Base-by-base conservation (phyloP, 2,888 invertebrate genomes). In the Ceriagrion tenellum region DNA sequence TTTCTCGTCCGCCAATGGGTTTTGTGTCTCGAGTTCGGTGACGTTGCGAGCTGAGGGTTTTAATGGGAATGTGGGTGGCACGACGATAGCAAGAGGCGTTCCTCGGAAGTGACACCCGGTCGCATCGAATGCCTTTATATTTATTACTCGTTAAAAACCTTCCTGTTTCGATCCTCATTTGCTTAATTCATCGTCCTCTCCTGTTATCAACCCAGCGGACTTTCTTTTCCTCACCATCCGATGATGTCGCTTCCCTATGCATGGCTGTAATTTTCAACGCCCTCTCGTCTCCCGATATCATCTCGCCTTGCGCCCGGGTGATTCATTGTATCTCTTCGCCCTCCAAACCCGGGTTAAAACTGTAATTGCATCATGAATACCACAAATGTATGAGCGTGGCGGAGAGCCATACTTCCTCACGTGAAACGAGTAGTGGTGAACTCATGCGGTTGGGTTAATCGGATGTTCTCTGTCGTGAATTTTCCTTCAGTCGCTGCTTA, bases 281-380 rank as follows among this genome's bases (percentile, higher is more conserved):
- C 59, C 69, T 93, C 69, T 3, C 93, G 93, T 69, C 35, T n/a
- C 30, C 16, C 6, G 93, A 69, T 35, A 81, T 81, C 30, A 81
- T 35, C 35, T 35, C 81, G 81, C 16, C 26, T 16, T 23, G 4
- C 81, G 35, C 30, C 35, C 13, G 16, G 69, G 69, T 81, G 81
- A 81, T 35, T n/a, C 74, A 35, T 0, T 26, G 30, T 18, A 1
- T 12, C 0, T 13, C 81, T 16, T 35, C 81, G 12, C 81, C 35
- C 69, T 69, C 47, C 69, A 26, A 23, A n/a, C 63, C 40, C 63
- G 47, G 40, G n/a, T 35, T 81, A 35, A 35, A 69, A 69, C 40
- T 26, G 69, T 69, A 93, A 93, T 93, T 93, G 69, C 93, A 13
- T 69, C 93, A 69, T 93, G 93, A 93, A 93, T 93, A 93, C 47